These are phyloP conservation scores for Micromys minutus DNA, from an alignment of 2,113 vertebrate genomes.

Conservation along the genomic window DNA sequence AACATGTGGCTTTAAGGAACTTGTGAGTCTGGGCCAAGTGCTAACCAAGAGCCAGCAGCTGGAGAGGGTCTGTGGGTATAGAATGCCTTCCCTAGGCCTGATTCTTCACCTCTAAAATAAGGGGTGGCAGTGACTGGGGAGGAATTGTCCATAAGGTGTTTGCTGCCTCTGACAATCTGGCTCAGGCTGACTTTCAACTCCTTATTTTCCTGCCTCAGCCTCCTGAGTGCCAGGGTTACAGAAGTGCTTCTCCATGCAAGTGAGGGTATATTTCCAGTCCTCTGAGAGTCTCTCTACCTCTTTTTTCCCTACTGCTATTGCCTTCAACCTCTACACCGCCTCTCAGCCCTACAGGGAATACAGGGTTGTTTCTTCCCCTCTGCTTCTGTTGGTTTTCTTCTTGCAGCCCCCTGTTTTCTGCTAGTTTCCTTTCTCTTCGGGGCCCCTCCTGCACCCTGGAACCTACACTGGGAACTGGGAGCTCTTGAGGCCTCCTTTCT, in stretches of 20 bases:
- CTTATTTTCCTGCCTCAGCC: background rate
- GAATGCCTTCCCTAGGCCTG: background rate
- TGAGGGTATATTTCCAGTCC: background rate
- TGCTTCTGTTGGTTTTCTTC: background rate
- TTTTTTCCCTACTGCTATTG: background rate
- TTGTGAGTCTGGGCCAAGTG: background rate
- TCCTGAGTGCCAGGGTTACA: background rate
- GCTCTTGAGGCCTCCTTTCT: background rate
- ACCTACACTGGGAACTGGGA: background rate
- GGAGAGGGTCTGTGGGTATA: background rate
- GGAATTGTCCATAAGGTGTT: background rate
- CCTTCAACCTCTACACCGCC: background rate
- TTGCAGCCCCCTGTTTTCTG: background rate
- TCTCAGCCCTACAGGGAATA: background rate
- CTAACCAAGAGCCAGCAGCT: background rate
- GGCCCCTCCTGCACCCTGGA: background rate
- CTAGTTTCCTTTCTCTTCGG: background rate
- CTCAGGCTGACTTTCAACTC: background rate
- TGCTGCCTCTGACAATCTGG: background rate
- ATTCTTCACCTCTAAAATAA: constrained; percentile 46
- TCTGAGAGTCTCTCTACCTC: background rate
- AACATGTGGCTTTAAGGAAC: background rate
- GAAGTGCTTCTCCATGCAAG: no score
- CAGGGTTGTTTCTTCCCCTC: background rate
- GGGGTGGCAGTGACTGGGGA: background rate